Evolutionary conservation across 2,888 invertebrate genomes (phyloP).

Genomic region (Neoitamus cyanurus): DNA sequence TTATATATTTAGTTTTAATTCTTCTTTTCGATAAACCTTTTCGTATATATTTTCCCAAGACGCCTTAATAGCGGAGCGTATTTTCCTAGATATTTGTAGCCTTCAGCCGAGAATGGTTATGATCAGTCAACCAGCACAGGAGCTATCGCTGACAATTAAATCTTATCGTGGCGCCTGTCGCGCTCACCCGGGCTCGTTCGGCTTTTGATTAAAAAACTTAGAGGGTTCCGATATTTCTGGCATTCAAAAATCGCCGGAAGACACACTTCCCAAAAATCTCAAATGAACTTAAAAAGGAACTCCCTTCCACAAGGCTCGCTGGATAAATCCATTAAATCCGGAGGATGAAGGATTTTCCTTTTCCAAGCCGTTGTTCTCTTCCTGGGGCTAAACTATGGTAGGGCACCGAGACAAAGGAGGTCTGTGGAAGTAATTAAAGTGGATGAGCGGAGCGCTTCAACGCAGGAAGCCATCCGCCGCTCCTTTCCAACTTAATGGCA

Average conservation of each 20-base stretch:
- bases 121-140: neutral
- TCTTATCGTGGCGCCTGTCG: neutral
- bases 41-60: too few relatives aligned
- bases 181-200: neutral
- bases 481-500: slow-evolving; percentile 7
- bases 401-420: slow-evolving; percentile 13
- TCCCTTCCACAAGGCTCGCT: neutral
- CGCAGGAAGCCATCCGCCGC: slow-evolving; percentile 27
- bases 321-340: slow-evolving; percentile 40
- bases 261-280: slow-evolving; percentile 24
- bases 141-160: slow-evolving; percentile 6
- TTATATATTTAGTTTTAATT: too few relatives aligned
- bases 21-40: too few relatives aligned
- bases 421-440: slow-evolving; percentile 39
- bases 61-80: neutral
- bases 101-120: too few relatives aligned
- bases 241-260: slow-evolving; percentile 20
- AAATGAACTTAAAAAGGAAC: neutral
- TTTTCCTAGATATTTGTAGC: neutral
- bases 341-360: slow-evolving; percentile 30
- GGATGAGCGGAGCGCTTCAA: slow-evolving; percentile 14
- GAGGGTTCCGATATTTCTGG: slow-evolving; percentile 3
- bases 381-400: slow-evolving; percentile 9
- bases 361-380: slow-evolving; percentile 17
- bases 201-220: slow-evolving; percentile 20